Percentiles rank a stretch among this genome's conserved stretches.
These are phyloP conservation scores for Umimayanthus kanabou DNA, from an alignment of 92 coral and sea anemone genomes.

Conservation along the genomic window DNA sequence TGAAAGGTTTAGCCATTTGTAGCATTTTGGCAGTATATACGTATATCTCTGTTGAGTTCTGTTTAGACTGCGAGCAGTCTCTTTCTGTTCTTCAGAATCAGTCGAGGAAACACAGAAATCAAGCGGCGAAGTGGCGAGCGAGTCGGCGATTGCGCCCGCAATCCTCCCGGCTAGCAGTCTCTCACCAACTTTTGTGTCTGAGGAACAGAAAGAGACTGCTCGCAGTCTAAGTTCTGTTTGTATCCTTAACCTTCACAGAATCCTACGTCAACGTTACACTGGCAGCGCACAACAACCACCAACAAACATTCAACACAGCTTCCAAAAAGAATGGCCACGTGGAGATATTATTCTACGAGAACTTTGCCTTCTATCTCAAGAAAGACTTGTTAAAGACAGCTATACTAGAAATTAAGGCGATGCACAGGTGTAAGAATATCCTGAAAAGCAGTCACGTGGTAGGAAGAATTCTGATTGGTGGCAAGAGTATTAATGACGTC, in stretches of 20 bases:
- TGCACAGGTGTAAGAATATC: constrained; percentile 84
- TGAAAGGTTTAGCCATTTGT: no score
- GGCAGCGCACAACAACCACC: constrained; percentile 44
- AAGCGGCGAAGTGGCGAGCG: no score
- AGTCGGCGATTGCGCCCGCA: no score
- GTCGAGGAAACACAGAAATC: no score
- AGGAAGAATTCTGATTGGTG: constrained; percentile 72
- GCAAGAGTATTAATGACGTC: constrained; percentile 22
- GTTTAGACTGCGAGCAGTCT: no score
- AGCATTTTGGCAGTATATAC: neutral
- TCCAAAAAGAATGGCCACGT: constrained; percentile 77
- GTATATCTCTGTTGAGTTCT: neutral
- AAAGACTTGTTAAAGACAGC: constrained; percentile 48
- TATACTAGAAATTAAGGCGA: constrained; percentile 73
- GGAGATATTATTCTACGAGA: constrained; percentile 89
- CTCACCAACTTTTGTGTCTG: no score
- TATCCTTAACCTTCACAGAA: constrained; percentile 59
- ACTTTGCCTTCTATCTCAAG: constrained; percentile 74
- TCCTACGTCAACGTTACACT: constrained; percentile 71
- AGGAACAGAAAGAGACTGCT: no score
- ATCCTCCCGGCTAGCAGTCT: no score
- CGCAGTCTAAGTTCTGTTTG: neutral
- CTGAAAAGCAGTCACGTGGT: constrained; percentile 80
- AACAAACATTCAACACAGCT: constrained; percentile 70
- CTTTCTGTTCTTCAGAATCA: no score